These are phyloP conservation scores for Frieseomelitta varia DNA, from an alignment of 1,140 invertebrate species.

Conservation along the genomic window DNA sequence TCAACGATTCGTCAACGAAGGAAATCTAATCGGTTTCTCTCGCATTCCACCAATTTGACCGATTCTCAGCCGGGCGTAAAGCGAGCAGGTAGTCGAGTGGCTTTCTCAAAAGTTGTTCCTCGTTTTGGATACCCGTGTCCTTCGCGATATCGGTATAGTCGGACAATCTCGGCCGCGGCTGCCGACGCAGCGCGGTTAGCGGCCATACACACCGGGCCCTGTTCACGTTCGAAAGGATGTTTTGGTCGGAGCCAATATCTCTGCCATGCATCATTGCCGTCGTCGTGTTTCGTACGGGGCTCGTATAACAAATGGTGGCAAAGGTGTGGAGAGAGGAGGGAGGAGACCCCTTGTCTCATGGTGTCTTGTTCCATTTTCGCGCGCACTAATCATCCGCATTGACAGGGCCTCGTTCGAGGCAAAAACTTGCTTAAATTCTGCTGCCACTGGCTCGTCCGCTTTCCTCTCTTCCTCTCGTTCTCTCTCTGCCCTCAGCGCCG, in stretches of 20 bases:
- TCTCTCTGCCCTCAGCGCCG: neutral
- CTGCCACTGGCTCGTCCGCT: slow-evolving; percentile 63
- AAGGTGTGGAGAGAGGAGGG: slow-evolving; percentile 63
- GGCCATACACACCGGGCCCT: slow-evolving; percentile 3
- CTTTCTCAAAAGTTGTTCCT: slow-evolving; percentile 37
- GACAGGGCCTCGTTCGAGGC: slow-evolving; percentile 69
- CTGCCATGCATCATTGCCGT: slow-evolving; percentile 71
- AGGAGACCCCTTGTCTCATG: slow-evolving; percentile 64
- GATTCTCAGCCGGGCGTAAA: slow-evolving; percentile 16
- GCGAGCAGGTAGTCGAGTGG: slow-evolving; percentile 32
- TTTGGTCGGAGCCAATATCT: slow-evolving; percentile 66
- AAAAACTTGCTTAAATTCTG: slow-evolving; percentile 77
- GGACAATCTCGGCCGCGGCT: slow-evolving; percentile 54
- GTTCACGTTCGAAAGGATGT: slow-evolving; percentile 55
- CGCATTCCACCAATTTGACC: neutral
- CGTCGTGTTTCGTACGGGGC: slow-evolving; percentile 66
- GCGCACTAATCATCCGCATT: slow-evolving; percentile 77
- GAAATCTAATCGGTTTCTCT: neutral
- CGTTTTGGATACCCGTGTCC: slow-evolving; percentile 53
- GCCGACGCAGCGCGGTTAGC: slow-evolving; percentile 40
- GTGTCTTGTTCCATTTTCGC: slow-evolving; percentile 75
- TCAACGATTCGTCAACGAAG: too few relatives aligned
- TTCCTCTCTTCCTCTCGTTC: slow-evolving; percentile 40
- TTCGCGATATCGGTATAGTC: slow-evolving; percentile 61
- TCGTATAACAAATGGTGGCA: slow-evolving; percentile 71